These are phyloP conservation scores for Xenopus laevis DNA, from an alignment of 2,113 vertebrate genomes.

Conservation along the genomic window DNA sequence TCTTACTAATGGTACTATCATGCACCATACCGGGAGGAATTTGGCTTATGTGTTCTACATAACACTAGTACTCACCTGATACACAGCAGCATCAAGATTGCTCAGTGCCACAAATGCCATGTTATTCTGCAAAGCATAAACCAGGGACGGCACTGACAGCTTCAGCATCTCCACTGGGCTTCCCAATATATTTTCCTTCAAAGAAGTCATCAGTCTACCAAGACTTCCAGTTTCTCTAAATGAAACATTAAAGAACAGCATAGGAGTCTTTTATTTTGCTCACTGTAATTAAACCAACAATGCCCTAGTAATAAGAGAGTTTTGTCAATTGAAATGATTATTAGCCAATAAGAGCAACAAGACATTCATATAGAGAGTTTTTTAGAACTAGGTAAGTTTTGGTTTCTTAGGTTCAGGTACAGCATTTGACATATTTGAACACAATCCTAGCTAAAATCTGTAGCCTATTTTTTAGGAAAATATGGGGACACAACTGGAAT, in stretches of 20 bases:
- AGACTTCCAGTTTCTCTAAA: constrained; percentile 82
- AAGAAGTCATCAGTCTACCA: constrained; percentile 62
- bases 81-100: constrained; percentile 93
- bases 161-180: constrained; percentile 86
- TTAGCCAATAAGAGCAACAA: no score
- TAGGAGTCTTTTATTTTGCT: background rate
- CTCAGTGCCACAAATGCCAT: constrained; percentile 95
- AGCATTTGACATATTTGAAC: no score
- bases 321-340: no score
- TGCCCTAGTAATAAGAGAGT: background rate
- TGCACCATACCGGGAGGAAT: no score
- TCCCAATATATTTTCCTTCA: constrained; percentile 77
- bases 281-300: background rate
- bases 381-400: no score
- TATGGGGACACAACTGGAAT: no score
- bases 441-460: no score
- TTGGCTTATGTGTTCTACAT: no score
- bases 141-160: constrained; percentile 87
- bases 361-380: no score
- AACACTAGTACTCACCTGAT: constrained; percentile 73
- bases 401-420: no score
- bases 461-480: no score
- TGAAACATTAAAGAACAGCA: background rate
- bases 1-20: no score
- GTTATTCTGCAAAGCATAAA: constrained; percentile 94